A percentile compares a stretch with the other conserved stretches of the same genome.
These are phyloP conservation scores for Drosophila azteca DNA, from an alignment of 1,140 invertebrate species.

Conservation along the genomic window DNA sequence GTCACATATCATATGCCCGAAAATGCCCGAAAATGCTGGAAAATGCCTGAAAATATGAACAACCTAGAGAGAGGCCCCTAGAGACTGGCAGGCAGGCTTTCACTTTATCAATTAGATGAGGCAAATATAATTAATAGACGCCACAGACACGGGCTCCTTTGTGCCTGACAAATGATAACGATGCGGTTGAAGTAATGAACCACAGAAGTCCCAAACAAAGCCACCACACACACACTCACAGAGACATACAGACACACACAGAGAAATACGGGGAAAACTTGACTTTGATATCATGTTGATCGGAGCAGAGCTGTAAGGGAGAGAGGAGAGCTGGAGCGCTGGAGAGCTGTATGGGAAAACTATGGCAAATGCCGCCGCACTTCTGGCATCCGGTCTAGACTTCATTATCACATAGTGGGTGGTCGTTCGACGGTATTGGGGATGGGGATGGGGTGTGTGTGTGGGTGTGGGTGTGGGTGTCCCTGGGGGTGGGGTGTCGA, in stretches of 20 bases:
- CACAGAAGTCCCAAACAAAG: slow-evolving; percentile 28
- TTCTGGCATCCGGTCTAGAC: slow-evolving; percentile 75
- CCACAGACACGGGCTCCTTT: slow-evolving; percentile 7
- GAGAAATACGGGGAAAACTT: neutral
- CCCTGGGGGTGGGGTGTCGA: slow-evolving; percentile 20
- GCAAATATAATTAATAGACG: slow-evolving; percentile 61
- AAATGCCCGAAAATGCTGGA: slow-evolving; percentile 1
- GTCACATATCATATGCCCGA: no score
- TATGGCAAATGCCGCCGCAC: slow-evolving; percentile 46
- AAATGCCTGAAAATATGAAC: slow-evolving; percentile 7
- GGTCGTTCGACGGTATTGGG: neutral
- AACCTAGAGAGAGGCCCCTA: neutral
- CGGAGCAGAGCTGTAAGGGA: neutral
- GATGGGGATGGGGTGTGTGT: no score
- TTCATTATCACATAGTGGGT: slow-evolving; percentile 61
- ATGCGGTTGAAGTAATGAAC: slow-evolving; percentile 11
- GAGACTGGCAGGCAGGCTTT: slow-evolving; percentile 27
- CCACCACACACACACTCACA: slow-evolving; percentile 3
- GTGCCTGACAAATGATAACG: slow-evolving; percentile 28
- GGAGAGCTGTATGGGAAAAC: slow-evolving; percentile 6
- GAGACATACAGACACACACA: neutral
- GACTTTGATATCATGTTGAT: slow-evolving; percentile 61
- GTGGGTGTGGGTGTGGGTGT: slow-evolving; percentile 6
- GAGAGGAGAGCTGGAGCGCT: no score
- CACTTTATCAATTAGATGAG: slow-evolving; percentile 46